Conservation (phyloP, 2,797 vertebrate genomes). For the Mus caroli region DNA sequence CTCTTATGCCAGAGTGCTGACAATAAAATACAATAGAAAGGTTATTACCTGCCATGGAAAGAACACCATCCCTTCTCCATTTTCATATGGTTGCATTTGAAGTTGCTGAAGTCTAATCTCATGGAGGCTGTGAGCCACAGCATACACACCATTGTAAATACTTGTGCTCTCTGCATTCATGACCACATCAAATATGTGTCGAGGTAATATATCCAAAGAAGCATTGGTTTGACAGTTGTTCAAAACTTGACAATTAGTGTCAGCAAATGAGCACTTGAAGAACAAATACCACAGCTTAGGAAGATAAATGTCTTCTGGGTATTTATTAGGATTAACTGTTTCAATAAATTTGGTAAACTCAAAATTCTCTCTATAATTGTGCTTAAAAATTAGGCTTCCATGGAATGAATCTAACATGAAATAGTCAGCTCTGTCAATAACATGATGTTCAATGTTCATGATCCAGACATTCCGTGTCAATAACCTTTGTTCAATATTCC, state of each 20-base stretch:
- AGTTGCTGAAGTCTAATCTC: too few relatives aligned
- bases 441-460: background rate
- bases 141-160: background rate
- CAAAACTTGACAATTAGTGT: background rate
- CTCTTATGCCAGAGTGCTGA: too few relatives aligned
- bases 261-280: background rate
- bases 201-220: background rate
- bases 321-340: background rate
- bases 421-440: background rate
- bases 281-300: background rate
- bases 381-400: background rate
- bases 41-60: background rate
- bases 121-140: background rate
- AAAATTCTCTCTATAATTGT: background rate
- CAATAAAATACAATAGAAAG: background rate
- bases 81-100: background rate
- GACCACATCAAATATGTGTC: background rate
- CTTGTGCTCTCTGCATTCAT: background rate
- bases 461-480: background rate
- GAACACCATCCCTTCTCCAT: background rate
- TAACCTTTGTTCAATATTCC: too few relatives aligned
- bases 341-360: background rate
- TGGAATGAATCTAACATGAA: background rate
- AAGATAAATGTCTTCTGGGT: background rate
- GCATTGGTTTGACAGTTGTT: background rate